Evolutionary conservation across 2,113 vertebrate genomes (phyloP).

Genomic region (Lagopus muta): DNA sequence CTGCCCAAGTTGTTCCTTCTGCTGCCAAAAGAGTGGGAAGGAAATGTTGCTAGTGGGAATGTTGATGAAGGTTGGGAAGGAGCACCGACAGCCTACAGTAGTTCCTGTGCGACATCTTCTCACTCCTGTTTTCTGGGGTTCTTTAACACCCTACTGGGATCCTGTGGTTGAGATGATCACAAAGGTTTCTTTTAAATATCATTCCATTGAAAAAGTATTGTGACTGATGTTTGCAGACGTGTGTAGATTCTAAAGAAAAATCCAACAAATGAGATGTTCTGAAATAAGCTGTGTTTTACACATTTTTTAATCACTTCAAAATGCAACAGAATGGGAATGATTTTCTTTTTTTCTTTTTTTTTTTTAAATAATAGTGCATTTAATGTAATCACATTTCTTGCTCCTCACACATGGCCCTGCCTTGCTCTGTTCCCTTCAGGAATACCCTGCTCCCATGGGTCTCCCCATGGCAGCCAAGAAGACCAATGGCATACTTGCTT

Average conservation of each 20-base stretch:
- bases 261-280: background rate
- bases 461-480: background rate
- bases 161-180: background rate
- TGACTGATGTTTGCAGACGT: background rate
- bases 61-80: background rate
- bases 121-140: background rate
- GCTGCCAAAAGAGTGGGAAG: background rate
- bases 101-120: background rate
- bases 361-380: background rate
- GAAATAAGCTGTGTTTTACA: background rate
- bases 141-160: background rate
- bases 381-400: background rate
- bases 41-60: background rate
- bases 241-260: background rate
- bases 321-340: too few relatives aligned
- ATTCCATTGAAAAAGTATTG: background rate
- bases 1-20: background rate
- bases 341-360: background rate
- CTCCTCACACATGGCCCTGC: too few relatives aligned
- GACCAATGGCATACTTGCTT: too few relatives aligned
- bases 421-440: too few relatives aligned
- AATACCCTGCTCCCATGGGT: too few relatives aligned
- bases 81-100: background rate
- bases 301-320: too few relatives aligned
- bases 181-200: background rate